Evolutionary conservation across 2,888 invertebrate species (phyloP).

Genomic region (Branchipolynoe longqiensis): DNA sequence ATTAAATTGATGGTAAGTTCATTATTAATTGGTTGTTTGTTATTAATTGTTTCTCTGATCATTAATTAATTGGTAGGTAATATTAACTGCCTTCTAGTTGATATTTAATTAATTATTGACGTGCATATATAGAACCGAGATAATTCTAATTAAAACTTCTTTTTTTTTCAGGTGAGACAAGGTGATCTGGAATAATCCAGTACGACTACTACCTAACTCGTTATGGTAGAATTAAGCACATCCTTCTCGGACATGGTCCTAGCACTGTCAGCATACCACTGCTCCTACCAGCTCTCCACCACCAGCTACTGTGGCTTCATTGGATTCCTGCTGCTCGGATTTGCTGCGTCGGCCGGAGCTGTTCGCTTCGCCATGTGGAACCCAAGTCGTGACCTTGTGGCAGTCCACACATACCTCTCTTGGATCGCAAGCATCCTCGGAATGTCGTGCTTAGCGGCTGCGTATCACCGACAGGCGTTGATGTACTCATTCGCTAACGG

Average conservation of each 20-base stretch:
- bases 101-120: too few relatives aligned
- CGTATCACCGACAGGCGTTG: slow-evolving; percentile 71
- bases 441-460: slow-evolving; percentile 73
- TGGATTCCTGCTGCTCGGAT: slow-evolving; percentile 73
- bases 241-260: slow-evolving; percentile 76
- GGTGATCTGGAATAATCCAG: too few relatives aligned
- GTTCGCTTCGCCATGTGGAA: slow-evolving; percentile 71
- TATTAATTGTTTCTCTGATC: too few relatives aligned
- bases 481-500: slow-evolving; percentile 70
- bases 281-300: slow-evolving; percentile 68
- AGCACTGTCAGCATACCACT: slow-evolving; percentile 72
- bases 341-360: slow-evolving; percentile 75
- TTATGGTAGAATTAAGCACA: slow-evolving; percentile 71
- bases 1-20: too few relatives aligned
- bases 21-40: too few relatives aligned
- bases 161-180: too few relatives aligned
- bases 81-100: too few relatives aligned
- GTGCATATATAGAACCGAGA: too few relatives aligned
- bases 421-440: slow-evolving; percentile 74
- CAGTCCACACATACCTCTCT: slow-evolving; percentile 71
- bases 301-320: slow-evolving; percentile 67
- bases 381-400: slow-evolving; percentile 68
- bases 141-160: too few relatives aligned
- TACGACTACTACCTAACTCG: background rate
- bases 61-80: too few relatives aligned